phyloP scores from a whole-genome alignment of 2,797 vertebrate species.

The Clarias fuscus region DNA sequence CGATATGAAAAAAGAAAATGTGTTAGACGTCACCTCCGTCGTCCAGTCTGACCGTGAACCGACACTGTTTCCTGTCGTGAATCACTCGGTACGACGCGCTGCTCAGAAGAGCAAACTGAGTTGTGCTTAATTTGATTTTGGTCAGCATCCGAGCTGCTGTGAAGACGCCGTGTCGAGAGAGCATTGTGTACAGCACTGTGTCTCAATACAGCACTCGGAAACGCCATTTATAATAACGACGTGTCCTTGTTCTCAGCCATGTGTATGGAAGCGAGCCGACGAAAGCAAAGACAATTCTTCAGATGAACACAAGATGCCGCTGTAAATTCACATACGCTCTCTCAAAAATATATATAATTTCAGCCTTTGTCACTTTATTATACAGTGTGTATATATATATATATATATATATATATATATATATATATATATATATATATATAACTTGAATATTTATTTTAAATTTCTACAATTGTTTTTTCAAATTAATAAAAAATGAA shows the following conservation, averaged over 20 bases:
- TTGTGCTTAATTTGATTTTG: background rate
- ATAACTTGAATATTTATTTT: too few relatives aligned
- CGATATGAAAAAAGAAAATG: background rate
- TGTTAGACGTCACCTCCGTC: slow-evolving; percentile 60
- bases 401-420: too few relatives aligned
- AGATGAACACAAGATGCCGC: slow-evolving; percentile 1
- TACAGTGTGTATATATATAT: too few relatives aligned
- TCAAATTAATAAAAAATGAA: too few relatives aligned
- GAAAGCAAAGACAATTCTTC: background rate
- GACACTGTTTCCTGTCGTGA: slow-evolving; percentile 66
- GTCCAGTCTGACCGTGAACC: slow-evolving; percentile 65
- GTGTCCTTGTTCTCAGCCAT: background rate
- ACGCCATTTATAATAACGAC: too few relatives aligned
- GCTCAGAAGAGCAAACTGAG: slow-evolving; percentile 1
- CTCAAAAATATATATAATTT: background rate
- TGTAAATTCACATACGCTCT: background rate
- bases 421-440: too few relatives aligned
- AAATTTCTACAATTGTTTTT: too few relatives aligned
- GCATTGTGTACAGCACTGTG: background rate
- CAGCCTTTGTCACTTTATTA: too few relatives aligned
- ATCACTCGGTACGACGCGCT: slow-evolving; percentile 52
- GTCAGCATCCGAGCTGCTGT: background rate
- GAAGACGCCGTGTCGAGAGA: background rate
- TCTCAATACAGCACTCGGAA: background rate
- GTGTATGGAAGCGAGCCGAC: background rate